phyloP scores from a whole-genome alignment of 2,113 vertebrate genomes.

The Gymnobelideus leadbeateri region DNA sequence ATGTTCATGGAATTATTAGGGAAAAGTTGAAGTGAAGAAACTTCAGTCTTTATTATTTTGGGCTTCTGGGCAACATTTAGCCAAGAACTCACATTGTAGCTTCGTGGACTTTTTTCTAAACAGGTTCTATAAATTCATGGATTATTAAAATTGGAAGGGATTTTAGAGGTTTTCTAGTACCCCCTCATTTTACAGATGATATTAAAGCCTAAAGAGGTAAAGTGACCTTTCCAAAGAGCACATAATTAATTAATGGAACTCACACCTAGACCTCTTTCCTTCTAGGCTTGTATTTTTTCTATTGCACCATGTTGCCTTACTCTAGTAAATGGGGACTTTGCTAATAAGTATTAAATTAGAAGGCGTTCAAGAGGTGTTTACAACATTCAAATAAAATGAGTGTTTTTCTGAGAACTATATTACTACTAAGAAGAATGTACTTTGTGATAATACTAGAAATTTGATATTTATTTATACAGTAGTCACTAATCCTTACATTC shows the following conservation, averaged over 20 bases:
- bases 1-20: not conserved
- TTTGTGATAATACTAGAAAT: not conserved
- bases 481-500: not conserved
- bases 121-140: not conserved
- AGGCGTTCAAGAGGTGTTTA: constrained; percentile 23
- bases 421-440: not conserved
- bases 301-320: not conserved
- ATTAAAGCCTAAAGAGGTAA: not conserved
- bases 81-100: not conserved
- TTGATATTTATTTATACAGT: not conserved
- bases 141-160: not conserved
- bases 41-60: not conserved
- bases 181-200: not conserved
- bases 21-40: not conserved
- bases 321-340: not conserved
- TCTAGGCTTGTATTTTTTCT: not conserved
- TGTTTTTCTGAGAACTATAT: not conserved
- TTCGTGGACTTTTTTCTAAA: not conserved
- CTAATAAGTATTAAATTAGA: constrained; percentile 25
- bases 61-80: not conserved
- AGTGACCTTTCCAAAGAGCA: not conserved
- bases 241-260: constrained; percentile 48
- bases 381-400: not conserved
- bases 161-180: not conserved
- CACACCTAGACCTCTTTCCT: not conserved